These are phyloP conservation scores for Lerema accius DNA, from an alignment of 1,140 invertebrate genomes.

Conservation along the genomic window DNA sequence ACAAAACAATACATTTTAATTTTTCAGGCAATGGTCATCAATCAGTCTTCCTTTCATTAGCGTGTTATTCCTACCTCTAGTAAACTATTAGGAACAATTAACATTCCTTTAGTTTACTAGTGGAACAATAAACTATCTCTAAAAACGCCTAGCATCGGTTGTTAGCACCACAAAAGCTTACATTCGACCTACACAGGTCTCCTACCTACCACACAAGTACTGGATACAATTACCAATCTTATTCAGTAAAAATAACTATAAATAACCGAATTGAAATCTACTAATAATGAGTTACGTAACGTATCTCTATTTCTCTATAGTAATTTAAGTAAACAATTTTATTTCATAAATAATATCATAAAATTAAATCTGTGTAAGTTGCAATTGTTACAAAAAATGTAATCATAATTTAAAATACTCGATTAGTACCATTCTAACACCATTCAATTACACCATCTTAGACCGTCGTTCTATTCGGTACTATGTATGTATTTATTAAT, in stretches of 20 bases:
- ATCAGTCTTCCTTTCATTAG: conserved; percentile 62
- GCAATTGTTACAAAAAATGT: not conserved
- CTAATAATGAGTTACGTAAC: not conserved
- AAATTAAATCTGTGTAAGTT: not conserved
- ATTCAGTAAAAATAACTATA: conserved; percentile 9
- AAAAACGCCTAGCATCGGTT: conserved; percentile 47
- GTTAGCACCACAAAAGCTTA: conserved; percentile 69
- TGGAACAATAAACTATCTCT: conserved; percentile 35
- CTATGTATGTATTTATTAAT: conserved; percentile 4
- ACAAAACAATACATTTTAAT: conserved; percentile 3
- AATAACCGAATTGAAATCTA: not conserved
- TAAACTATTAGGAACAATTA: conserved; percentile 33
- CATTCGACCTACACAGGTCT: conserved; percentile 17
- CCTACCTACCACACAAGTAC: conserved; percentile 30
- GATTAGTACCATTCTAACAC: conserved; percentile 24
- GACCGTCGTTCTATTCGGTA: conserved; percentile 9
- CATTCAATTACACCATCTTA: conserved; percentile 3
- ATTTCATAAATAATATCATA: not conserved
- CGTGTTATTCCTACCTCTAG: conserved; percentile 47
- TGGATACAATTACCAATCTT: not conserved
- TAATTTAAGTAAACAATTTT: not conserved
- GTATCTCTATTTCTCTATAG: not conserved
- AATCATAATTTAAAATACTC: not conserved
- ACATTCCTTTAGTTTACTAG: conserved; percentile 34
- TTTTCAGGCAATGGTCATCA: conserved; percentile 35